Evolutionary conservation across 1,140 invertebrate genomes (phyloP).

Genomic region (Trachymyrmex cornetzi): DNA sequence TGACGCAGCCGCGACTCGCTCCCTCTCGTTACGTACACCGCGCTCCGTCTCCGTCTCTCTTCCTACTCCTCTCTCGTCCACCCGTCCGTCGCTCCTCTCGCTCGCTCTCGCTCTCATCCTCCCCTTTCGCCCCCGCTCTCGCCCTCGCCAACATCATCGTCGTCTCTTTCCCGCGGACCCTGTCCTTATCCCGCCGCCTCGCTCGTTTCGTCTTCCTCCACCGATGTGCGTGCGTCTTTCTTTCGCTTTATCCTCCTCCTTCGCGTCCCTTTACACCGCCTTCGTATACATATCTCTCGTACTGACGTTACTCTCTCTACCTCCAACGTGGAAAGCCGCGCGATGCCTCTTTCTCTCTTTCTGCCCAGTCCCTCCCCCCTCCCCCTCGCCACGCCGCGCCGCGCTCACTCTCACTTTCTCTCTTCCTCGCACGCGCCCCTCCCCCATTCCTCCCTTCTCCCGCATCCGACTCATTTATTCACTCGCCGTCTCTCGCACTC

Average conservation of each 20-base stretch:
- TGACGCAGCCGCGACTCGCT: slow-evolving; percentile 85
- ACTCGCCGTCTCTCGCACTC: slow-evolving; percentile 66
- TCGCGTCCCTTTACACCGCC: background rate
- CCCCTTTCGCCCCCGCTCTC: background rate
- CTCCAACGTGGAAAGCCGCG: slow-evolving; percentile 42
- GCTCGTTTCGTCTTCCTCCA: slow-evolving; percentile 42
- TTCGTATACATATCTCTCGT: background rate
- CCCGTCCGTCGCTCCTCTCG: background rate
- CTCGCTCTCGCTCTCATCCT: background rate
- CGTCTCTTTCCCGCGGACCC: slow-evolving; percentile 46
- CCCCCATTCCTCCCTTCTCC: background rate
- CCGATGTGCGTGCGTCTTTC: slow-evolving; percentile 39
- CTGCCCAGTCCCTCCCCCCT: slow-evolving; percentile 2
- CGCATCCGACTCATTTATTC: slow-evolving; percentile 55
- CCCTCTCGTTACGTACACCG: slow-evolving; percentile 75
- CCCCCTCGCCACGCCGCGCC: background rate
- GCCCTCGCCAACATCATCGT: slow-evolving; percentile 37
- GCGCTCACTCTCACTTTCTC: slow-evolving; percentile 70
- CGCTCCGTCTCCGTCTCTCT: slow-evolving; percentile 67
- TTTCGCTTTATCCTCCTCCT: slow-evolving; percentile 2
- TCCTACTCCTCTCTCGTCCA: background rate
- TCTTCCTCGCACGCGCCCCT: slow-evolving; percentile 47
- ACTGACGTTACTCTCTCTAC: slow-evolving; percentile 27
- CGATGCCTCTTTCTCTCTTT: slow-evolving; percentile 43
- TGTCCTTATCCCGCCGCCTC: slow-evolving; percentile 47